A percentile compares a stretch with the other conserved stretches of the same genome.
phyloP scores from a whole-genome alignment of 2,113 vertebrate species.

The Butastur rufipennis region DNA sequence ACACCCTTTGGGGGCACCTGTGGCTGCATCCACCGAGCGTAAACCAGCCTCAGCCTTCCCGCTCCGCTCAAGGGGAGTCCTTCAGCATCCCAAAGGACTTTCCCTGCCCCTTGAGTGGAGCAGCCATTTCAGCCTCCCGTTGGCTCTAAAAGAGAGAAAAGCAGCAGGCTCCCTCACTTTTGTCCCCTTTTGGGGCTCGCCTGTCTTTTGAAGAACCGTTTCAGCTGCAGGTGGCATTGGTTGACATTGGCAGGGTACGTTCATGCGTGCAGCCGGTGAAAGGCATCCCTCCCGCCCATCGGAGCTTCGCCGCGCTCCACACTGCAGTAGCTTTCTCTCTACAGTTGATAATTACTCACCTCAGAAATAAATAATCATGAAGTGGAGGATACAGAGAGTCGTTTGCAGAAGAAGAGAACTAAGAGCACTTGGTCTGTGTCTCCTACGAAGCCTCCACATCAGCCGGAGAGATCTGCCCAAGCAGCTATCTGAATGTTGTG shows the following conservation, averaged over 20 bases:
- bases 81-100: background rate
- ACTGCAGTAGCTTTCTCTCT: background rate
- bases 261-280: background rate
- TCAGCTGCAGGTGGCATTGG: background rate
- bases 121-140: background rate
- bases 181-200: background rate
- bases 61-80: background rate
- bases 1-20: background rate
- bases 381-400: background rate
- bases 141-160: background rate
- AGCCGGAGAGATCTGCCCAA: background rate
- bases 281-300: background rate
- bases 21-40: accelerated
- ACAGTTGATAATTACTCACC: background rate
- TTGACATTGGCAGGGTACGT: background rate
- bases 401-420: background rate
- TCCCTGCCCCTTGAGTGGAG: background rate
- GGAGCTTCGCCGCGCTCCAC: background rate
- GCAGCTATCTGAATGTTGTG: background rate
- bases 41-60: background rate
- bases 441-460: accelerated
- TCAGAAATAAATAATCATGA: background rate
- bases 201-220: background rate
- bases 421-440: background rate
- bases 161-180: background rate